Evolutionary conservation across 2,113 vertebrate genomes (phyloP), one percentile per base, ranked within the genome.

Genomic region (Hystrix cristata): DNA sequence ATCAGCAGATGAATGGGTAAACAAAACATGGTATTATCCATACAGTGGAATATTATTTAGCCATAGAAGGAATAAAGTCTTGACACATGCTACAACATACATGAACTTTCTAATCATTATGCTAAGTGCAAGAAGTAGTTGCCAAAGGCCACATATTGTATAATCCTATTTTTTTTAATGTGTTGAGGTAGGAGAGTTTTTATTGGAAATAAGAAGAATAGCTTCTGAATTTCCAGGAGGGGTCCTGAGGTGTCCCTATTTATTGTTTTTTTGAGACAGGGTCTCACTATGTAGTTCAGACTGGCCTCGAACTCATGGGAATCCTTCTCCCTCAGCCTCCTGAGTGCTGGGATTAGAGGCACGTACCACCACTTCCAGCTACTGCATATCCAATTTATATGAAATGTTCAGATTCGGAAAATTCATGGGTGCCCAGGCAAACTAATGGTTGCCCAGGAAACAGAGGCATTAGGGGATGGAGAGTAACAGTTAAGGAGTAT

Each of bases 401-500:
- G 79, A 71, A 82, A 87, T 84, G 55, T 62, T 46, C 64, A 96
- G 53, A 55, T 80, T 27, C 51, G 65, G 76, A 87, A 51, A 51
- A 74, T 51, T 55, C 65, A 64, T 16, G 87, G 12, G 38, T 38
- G 38, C 38, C 38, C 38, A 65, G 81, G 80, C 62, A 74, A 65
- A 81, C n/a, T 25, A 74, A 21, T 48, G 83, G 48, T 53, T 84
- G 38, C 46, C 71, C 38, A n/a, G 90, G 64, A 19, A 9, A 46
- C 38, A 21, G 21, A n/a, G 29, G 51, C 55, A 43, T 5, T 15
- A 48, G 12, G 55, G 12, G 31, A 38, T 13, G 12, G 59, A n/a
- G 21, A 62, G 15, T 62, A 69, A 65, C 34, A 69, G 67, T 69
- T 18, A 69, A 69, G 67, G 12, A 18, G 48, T 31, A 5, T 15